Evolutionary conservation across 2,113 vertebrate species (phyloP).

Genomic region (Grammomys surdaster): DNA sequence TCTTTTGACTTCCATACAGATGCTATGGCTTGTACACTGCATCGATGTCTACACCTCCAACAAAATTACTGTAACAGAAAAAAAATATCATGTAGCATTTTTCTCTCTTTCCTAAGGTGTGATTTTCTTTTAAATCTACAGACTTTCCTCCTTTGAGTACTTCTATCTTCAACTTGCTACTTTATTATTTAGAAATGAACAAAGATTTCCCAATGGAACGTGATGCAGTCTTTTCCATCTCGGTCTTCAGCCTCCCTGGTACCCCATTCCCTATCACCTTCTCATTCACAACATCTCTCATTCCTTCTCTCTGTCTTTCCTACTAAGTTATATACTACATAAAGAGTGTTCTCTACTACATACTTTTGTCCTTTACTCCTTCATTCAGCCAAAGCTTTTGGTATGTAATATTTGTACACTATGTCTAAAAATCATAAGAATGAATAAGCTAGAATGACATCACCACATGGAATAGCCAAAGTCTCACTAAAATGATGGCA

Average conservation of each 20-base stretch:
- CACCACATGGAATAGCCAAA: background rate
- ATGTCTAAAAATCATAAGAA: background rate
- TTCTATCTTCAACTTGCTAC: slow-evolving; percentile 60
- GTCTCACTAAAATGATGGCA: background rate
- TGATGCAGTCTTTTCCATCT: slow-evolving; percentile 42
- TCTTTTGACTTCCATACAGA: background rate
- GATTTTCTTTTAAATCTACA: slow-evolving; percentile 61
- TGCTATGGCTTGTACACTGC: background rate
- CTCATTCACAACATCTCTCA: background rate
- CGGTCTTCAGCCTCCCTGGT: background rate
- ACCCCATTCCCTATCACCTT: background rate
- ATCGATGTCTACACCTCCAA: too few species aligned
- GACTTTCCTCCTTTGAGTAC: slow-evolving; percentile 58
- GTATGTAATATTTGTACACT: background rate
- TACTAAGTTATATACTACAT: background rate
- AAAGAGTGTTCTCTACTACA: background rate
- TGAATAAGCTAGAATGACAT: background rate
- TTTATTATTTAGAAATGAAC: slow-evolving; percentile 55
- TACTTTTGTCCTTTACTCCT: background rate
- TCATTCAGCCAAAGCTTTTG: background rate
- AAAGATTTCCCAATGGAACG: slow-evolving; percentile 62
- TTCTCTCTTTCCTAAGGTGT: slow-evolving; percentile 39
- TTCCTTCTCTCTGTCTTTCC: background rate
- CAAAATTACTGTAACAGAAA: background rate
- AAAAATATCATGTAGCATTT: slow-evolving; percentile 28